Percentiles rank a stretch among this genome's conserved stretches.
Evolutionary conservation across 2,888 invertebrate genomes (phyloP).

Genomic region (Chloroclystis v-ata): DNA sequence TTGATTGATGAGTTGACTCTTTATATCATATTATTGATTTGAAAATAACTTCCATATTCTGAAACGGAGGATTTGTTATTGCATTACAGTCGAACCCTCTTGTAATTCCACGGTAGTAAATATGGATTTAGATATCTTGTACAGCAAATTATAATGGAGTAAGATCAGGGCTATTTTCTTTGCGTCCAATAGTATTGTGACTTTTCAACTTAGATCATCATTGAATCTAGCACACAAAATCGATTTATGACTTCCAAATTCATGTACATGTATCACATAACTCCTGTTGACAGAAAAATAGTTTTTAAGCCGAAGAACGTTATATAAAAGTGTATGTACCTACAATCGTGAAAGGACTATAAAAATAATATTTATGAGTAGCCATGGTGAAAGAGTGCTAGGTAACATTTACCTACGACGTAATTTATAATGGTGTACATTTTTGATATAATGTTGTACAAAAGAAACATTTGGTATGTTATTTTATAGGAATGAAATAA

Average conservation of each 20-base stretch:
- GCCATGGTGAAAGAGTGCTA: conserved; percentile 59
- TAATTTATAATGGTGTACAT: conserved; percentile 79
- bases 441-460: conserved; percentile 80
- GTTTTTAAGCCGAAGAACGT: conserved; percentile 21
- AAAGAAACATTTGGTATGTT: conserved; percentile 80
- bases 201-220: neutral
- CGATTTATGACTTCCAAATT: too few relatives aligned
- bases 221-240: too few relatives aligned
- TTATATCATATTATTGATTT: too few relatives aligned
- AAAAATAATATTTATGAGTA: conserved; percentile 62
- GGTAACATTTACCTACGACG: conserved; percentile 77
- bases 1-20: too few relatives aligned
- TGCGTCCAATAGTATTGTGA: neutral
- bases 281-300: neutral
- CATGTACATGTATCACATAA: neutral
- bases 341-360: conserved; percentile 68
- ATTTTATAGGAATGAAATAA: conserved; percentile 80
- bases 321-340: conserved; percentile 54
- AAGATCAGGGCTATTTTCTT: neutral
- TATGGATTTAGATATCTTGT: conserved; percentile 67
- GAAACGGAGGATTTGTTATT: too few relatives aligned
- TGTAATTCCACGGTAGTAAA: too few relatives aligned
- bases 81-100: too few relatives aligned
- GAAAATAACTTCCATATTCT: too few relatives aligned
- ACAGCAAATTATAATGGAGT: conserved; percentile 40